phyloP scores from a whole-genome alignment of 2,113 vertebrate genomes.

The Nyctibius bracteatus region DNA sequence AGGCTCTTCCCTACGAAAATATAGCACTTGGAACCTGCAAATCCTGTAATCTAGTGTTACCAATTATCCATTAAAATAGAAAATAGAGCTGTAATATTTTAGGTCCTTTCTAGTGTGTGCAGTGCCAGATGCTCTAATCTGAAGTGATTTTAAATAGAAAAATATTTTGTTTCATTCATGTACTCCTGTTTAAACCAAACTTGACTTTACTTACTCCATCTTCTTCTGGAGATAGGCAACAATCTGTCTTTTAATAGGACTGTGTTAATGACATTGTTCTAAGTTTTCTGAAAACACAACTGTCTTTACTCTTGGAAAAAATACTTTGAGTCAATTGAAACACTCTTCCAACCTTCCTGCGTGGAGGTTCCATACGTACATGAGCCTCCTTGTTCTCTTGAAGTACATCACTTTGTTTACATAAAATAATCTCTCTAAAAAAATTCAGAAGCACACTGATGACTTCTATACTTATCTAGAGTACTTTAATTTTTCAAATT shows the following conservation, averaged over 20 bases:
- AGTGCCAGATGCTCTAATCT: constrained; percentile 55
- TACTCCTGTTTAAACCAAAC: constrained; percentile 46
- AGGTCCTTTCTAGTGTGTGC: constrained; percentile 23
- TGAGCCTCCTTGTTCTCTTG: not conserved
- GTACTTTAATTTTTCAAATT: not conserved
- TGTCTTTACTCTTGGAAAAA: not conserved
- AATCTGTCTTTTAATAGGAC: not conserved
- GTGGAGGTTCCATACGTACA: not conserved
- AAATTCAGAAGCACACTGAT: accelerated
- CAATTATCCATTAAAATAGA: constrained; percentile 72
- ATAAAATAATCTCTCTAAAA: not conserved
- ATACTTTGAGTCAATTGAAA: not conserved
- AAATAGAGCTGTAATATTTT: constrained; percentile 75
- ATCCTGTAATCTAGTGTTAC: constrained; percentile 78
- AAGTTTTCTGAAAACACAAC: constrained; percentile 41
- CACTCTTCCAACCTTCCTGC: not conserved
- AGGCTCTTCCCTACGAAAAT: constrained; percentile 70
- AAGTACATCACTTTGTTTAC: accelerated
- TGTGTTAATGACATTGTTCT: not conserved
- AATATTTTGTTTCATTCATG: constrained; percentile 54
- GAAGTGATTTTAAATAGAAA: constrained; percentile 61
- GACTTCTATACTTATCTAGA: not conserved
- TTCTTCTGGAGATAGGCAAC: not conserved
- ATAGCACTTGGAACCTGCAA: constrained; percentile 69
- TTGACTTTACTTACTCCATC: constrained; percentile 44